Conservation (phyloP, 37 sponge, comb jelly and placozoan genomes). For the Spongia lamella region DNA sequence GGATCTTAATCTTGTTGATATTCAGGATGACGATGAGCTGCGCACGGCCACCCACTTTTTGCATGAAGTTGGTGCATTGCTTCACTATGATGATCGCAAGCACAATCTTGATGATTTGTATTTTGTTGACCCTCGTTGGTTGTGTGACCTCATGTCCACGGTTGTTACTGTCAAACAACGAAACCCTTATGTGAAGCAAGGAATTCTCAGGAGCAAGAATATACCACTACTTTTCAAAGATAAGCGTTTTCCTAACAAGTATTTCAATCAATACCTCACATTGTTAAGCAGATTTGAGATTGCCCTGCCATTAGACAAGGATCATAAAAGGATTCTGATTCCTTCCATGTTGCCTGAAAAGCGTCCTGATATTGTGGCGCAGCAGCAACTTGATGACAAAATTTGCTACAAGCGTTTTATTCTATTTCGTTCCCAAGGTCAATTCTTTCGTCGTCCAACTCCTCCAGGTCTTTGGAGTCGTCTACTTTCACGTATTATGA, state of each 20-base stretch:
- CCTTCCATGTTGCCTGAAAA: conserved; percentile 67
- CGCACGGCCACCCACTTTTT: conserved; percentile 44
- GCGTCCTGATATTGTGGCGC: conserved; percentile 21
- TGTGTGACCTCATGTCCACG: conserved; percentile 73
- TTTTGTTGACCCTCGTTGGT: conserved; percentile 70
- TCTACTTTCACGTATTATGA: conserved; percentile 61
- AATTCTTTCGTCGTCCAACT: neutral
- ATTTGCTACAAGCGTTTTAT: conserved; percentile 38
- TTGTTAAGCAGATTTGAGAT: conserved; percentile 73
- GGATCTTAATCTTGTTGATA: conserved; percentile 19
- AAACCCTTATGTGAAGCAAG: conserved; percentile 55
- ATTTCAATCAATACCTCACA: conserved; percentile 57
- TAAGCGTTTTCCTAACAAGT: conserved; percentile 36
- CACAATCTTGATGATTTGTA: conserved; percentile 65
- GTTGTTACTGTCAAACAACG: conserved; percentile 54
- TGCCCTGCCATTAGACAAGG: conserved; percentile 61
- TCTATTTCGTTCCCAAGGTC: neutral
- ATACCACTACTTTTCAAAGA: conserved; percentile 33
- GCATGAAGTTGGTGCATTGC: conserved; percentile 49
- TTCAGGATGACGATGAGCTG: conserved; percentile 42
- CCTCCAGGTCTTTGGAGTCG: conserved; percentile 79
- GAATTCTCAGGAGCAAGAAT: conserved; percentile 45
- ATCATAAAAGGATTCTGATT: conserved; percentile 32
- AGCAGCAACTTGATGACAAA: neutral
- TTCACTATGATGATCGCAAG: conserved; percentile 62